A percentile compares a stretch with the other conserved stretches of the same genome.
Evolutionary conservation across 2,888 invertebrate genomes (phyloP).

Genomic region (Drosophila pseudotalamancana): DNA sequence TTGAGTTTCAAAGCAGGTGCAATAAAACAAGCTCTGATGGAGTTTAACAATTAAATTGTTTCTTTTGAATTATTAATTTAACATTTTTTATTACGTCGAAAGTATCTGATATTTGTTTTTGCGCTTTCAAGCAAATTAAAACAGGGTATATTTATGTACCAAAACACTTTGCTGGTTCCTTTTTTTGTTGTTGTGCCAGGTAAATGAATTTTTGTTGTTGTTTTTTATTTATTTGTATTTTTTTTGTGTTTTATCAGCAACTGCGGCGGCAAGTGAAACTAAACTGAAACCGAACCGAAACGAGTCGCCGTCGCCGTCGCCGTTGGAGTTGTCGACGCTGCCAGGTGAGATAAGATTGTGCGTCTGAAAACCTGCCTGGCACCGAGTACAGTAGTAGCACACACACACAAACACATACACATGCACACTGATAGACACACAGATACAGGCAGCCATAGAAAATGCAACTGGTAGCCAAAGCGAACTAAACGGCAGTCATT

Average conservation of each 20-base stretch:
- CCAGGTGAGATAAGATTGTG: constrained; percentile 79
- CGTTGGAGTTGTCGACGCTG: constrained; percentile 53
- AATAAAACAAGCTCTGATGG: background rate
- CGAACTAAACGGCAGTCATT: constrained; percentile 51
- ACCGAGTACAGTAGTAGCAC: constrained; percentile 54
- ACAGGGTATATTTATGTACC: constrained; percentile 34
- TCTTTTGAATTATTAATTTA: background rate
- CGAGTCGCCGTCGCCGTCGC: constrained; percentile 59
- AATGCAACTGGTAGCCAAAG: constrained; percentile 56
- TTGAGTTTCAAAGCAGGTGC: background rate
- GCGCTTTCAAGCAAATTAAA: no score
- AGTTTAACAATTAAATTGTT: background rate
- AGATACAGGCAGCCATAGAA: constrained; percentile 50
- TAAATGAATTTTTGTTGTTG: constrained; percentile 25
- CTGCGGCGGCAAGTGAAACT: constrained; percentile 73
- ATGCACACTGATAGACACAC: constrained; percentile 8
- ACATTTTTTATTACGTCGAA: background rate
- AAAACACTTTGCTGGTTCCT: constrained; percentile 1
- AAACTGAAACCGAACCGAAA: constrained; percentile 55
- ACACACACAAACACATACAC: constrained; percentile 23
- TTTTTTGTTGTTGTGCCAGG: constrained; percentile 9
- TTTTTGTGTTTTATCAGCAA: constrained; percentile 53
- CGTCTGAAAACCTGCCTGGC: constrained; percentile 71
- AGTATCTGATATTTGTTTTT: background rate
- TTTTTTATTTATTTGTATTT: constrained; percentile 22